A percentile compares a stretch with the other conserved stretches of the same genome.
These are phyloP conservation scores for Irena cyanogastra DNA, from an alignment of 2,113 vertebrate species.

Conservation along the genomic window DNA sequence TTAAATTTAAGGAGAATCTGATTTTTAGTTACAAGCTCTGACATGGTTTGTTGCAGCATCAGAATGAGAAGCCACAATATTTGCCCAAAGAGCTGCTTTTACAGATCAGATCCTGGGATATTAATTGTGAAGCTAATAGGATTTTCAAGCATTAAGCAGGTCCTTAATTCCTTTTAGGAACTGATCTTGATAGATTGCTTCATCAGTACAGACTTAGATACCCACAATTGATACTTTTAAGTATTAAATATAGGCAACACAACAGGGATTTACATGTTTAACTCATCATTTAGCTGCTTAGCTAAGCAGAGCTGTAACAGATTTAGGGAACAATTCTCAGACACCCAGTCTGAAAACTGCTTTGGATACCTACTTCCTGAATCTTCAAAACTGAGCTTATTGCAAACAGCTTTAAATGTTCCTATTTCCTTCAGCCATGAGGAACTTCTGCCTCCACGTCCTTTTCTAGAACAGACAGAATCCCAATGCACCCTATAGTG, in stretches of 20 bases:
- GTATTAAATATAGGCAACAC: not conserved
- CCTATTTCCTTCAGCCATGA: not conserved
- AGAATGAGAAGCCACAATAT: not conserved
- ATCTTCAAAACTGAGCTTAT: not conserved
- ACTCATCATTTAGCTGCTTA: not conserved
- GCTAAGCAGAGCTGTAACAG: not conserved
- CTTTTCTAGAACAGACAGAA: not conserved
- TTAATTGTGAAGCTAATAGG: not conserved
- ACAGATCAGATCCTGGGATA: not conserved
- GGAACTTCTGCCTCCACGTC: not conserved
- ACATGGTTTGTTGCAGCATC: not conserved
- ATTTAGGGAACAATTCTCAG: not conserved
- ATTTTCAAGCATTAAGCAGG: not conserved
- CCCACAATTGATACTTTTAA: not conserved
- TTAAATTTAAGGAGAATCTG: not conserved
- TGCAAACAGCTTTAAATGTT: not conserved
- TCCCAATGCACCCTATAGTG: not conserved
- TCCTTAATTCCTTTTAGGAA: not conserved
- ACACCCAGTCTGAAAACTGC: not conserved
- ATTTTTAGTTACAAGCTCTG: not conserved
- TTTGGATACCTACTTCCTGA: not conserved
- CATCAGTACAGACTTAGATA: not conserved
- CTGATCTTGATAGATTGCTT: not conserved
- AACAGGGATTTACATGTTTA: not conserved
- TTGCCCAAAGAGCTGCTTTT: slow-evolving; percentile 2